A percentile compares a stretch with the other conserved stretches of the same genome.
Conservation (phyloP, 1,140 invertebrate species). For the Aphaenogaster rudis region DNA sequence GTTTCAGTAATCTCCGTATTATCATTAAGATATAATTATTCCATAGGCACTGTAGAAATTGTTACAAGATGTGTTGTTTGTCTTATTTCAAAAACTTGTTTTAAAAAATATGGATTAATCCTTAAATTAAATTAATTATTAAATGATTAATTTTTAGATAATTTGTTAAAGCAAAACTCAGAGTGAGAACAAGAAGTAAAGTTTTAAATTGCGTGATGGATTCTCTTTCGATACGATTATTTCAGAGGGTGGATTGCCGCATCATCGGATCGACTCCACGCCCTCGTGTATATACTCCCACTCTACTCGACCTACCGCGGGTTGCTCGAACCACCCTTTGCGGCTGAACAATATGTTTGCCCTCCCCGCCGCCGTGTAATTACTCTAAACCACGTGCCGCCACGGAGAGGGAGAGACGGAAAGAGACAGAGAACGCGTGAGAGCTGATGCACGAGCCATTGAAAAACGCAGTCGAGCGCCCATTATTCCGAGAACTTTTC, state of each 20-base stretch:
- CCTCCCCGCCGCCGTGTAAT: slow-evolving; percentile 76
- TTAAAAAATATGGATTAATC: background rate
- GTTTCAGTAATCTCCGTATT: background rate
- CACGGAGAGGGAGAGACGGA: slow-evolving; percentile 29
- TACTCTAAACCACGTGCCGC: slow-evolving; percentile 82
- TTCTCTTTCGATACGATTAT: slow-evolving; percentile 29
- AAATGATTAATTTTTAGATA: background rate
- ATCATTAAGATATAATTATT: background rate
- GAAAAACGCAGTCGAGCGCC: slow-evolving; percentile 76
- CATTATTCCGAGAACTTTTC: slow-evolving; percentile 78
- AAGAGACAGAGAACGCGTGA: slow-evolving; percentile 36
- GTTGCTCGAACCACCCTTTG: slow-evolving; percentile 69
- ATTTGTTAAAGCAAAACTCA: background rate
- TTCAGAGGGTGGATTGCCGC: slow-evolving; percentile 73
- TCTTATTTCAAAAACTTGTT: background rate
- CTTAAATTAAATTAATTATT: background rate
- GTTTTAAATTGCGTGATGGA: slow-evolving; percentile 9
- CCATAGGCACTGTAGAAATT: background rate
- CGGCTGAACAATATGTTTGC: slow-evolving; percentile 81
- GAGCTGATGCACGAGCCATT: slow-evolving; percentile 72
- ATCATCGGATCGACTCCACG: slow-evolving; percentile 81
- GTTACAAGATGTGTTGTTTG: background rate
- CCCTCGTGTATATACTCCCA: slow-evolving; percentile 73
- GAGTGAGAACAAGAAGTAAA: background rate
- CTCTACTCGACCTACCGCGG: slow-evolving; percentile 69